Base-by-base conservation (phyloP, 2,113 vertebrate species). In the Corythornis madagascariensis region DNA sequence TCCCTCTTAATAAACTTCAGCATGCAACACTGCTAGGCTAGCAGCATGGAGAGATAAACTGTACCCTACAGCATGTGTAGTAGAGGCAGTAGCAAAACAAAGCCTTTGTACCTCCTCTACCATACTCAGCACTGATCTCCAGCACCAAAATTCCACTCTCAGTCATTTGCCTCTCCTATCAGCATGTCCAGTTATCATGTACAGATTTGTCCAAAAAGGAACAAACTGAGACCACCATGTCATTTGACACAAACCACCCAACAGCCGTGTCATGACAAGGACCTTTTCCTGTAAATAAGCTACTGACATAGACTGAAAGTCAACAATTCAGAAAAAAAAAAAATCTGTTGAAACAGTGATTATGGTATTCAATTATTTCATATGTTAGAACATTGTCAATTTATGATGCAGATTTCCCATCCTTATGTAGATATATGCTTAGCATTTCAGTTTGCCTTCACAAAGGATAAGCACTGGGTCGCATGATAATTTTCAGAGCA, bases 51-150 rank as follows among this genome's bases (percentile, higher is more conserved):
- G 16, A 38, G 24, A 77, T 0, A 12, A 93, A 56, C 16, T 50
- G 50, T 7, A 83, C 5, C 31, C 31, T 28, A 17, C 0, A 1
- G 47, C 42, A 81, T 3, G 0, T 1, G 6, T 50, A n/a, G 43
- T 1, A 0, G 22, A 78, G 70, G 40, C 15, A 83, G 22, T 35
- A 89, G 81, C 61, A 65, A 57, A 18, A 64, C 35, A 72, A 91
- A 40, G 6, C 16, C 53, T 53, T 18, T 10, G 8, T 63, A n/a
- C 9, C 13, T 60, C 65, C 43, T n/a, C 21, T 48, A 10, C 53
- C 25, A 20, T 1, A 52, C 38, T 18, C 66, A 82, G 31, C 0
- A 1, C 35, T 25, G 6, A 31, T 50, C 59, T 75, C 33, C n/a
- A 81, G 73, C 65, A 70, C 18, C 26, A 57, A 75, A 87, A 53